Evolutionary conservation across 2,888 invertebrate species (phyloP), one percentile per base, ranked within the genome.

Genomic region (Hipparchia semele): DNA sequence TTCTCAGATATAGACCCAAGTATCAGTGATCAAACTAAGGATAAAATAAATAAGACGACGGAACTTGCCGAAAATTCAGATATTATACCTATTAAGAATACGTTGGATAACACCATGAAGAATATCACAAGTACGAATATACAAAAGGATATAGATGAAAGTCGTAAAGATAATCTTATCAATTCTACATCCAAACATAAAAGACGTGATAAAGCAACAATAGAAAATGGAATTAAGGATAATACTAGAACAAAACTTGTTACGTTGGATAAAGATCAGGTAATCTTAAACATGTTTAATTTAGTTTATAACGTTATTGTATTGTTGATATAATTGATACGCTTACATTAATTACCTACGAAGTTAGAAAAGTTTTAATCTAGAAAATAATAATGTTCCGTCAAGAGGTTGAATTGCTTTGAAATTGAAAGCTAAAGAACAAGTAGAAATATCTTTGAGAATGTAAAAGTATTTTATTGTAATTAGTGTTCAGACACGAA

Each of bases 1-100:
- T 70, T 62, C 33, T 8, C 85, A 91, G 92, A 91, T 81, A 85
- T 92, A 56, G 90, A 91, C 23, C 89, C 88, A 0, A 90, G 87
- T n/a, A 85, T 79, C 51, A 87, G 83, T 68, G 82, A 84, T 59
- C 78, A 58, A 13, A 13, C 69, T 71, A 67, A 58, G 51, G 53
- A 9, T 33, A 65, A 51, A 51, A 23, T 51, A 33, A 65, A 51
- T 65, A 12, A 33, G 23, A 65, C 65, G 6, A 51, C 9, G 2
- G 51, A 51, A 64, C 23, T 3, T 9, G 51, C 51, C 51, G 49
- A 54, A 33, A 72, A 70, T 67, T 10, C 56, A 56, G 62, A 54
- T 65, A 54, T 53, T n/a, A 54, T 54, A 60, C n/a, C 49, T 6
- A 58, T 60, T 39, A 60, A 9, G 4, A n/a, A n/a, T 45, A 56